A percentile compares a stretch with the other conserved stretches of the same genome.
Conservation (phyloP, 2,797 vertebrate species). For the Nannoperca australis region DNA sequence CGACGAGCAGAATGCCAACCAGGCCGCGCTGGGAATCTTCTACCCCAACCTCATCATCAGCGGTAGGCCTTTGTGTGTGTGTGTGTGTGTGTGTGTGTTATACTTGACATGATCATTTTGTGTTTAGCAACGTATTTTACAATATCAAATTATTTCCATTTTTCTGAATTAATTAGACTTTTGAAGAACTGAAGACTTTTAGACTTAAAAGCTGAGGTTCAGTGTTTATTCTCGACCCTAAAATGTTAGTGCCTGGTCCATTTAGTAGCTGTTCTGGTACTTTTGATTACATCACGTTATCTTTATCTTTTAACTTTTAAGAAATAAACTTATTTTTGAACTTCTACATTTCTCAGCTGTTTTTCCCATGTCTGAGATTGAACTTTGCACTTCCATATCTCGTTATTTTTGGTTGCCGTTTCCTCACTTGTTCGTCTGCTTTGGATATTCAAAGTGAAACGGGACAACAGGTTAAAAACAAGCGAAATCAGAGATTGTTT, state of each 20-base stretch:
- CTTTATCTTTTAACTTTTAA: neutral
- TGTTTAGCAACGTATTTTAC: too few species aligned
- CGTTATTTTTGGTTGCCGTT: neutral
- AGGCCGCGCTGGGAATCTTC: constrained; percentile 86
- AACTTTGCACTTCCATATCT: constrained; percentile 4
- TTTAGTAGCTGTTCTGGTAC: neutral
- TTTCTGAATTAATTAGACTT: neutral
- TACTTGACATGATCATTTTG: too few species aligned
- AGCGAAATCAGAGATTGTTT: neutral
- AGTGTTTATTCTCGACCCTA: neutral
- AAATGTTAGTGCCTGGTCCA: neutral
- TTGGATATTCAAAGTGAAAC: neutral
- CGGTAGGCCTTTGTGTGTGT: constrained; percentile 64
- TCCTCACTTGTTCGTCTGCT: neutral
- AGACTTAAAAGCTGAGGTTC: neutral
- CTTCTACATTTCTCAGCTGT: neutral
- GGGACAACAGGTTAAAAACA: neutral
- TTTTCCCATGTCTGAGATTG: neutral
- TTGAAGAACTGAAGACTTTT: too few species aligned
- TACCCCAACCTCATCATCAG: constrained; percentile 89
- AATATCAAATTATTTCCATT: too few species aligned
- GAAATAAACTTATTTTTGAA: too few species aligned
- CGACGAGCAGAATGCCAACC: constrained; percentile 88
- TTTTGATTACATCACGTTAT: neutral
- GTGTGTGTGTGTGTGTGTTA: constrained; percentile 1